Percentiles rank a stretch among this genome's conserved stretches.
phyloP scores from a whole-genome alignment of 1,140 invertebrate species.

The Cydia fagiglandana region DNA sequence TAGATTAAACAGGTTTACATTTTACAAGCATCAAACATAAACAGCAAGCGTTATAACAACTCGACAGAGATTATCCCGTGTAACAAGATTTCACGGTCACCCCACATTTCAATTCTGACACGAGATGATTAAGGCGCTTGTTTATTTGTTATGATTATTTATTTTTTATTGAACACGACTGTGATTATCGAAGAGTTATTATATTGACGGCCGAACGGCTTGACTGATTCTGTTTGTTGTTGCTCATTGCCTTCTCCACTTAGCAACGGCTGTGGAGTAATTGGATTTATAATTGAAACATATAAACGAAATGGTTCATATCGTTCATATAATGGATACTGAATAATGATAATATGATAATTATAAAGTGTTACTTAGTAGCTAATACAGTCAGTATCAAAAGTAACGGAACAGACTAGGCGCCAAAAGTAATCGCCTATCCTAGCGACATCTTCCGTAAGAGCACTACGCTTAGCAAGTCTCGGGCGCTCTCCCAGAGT shows the following conservation, averaged over 20 bases:
- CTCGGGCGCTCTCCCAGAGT: no score
- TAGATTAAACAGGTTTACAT: background rate
- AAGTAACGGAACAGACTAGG: no score
- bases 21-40: background rate
- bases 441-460: no score
- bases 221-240: constrained; percentile 46
- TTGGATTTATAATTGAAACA: constrained; percentile 29
- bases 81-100: constrained; percentile 43
- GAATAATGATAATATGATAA: background rate
- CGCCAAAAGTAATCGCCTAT: no score
- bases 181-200: constrained; percentile 67
- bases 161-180: constrained; percentile 78
- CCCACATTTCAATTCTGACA: constrained; percentile 58
- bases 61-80: background rate
- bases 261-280: background rate
- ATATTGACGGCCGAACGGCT: constrained; percentile 48
- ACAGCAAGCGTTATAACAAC: background rate
- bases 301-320: background rate
- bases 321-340: background rate
- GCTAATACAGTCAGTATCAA: background rate
- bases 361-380: constrained; percentile 2
- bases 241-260: constrained; percentile 27
- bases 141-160: constrained; percentile 75
- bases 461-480: no score
- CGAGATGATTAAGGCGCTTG: constrained; percentile 73